Percentiles rank a stretch among this genome's conserved stretches.
phyloP scores from a whole-genome alignment of 2,888 invertebrate genomes.

The Drosophila atroscutellata region DNA sequence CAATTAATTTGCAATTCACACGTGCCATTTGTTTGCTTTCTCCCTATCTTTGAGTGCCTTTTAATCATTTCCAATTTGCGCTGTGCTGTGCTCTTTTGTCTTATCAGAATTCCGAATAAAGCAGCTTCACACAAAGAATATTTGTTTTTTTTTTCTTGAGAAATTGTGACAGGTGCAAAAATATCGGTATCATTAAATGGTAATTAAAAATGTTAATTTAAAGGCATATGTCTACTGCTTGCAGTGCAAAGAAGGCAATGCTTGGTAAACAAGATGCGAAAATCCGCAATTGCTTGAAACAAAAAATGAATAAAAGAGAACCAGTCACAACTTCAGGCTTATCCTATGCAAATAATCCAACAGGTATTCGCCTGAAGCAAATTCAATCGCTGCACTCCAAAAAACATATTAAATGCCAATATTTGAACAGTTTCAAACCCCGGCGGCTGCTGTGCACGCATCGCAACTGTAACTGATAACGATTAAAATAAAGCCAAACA shows the following conservation, averaged over 20 bases:
- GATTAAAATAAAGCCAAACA: constrained; percentile 23
- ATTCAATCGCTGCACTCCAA: constrained; percentile 23
- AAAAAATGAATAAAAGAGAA: background rate
- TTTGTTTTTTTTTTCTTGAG: background rate
- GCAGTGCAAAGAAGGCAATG: background rate
- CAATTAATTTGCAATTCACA: constrained; percentile 39
- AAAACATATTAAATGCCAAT: constrained; percentile 30
- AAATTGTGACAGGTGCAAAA: constrained; percentile 34
- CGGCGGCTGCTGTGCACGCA: constrained; percentile 20
- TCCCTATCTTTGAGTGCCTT: constrained; percentile 48
- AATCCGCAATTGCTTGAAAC: background rate
- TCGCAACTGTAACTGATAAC: constrained; percentile 40
- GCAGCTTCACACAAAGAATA: constrained; percentile 13
- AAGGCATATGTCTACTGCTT: constrained; percentile 4
- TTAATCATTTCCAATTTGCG: constrained; percentile 54
- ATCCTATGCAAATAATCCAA: constrained; percentile 24
- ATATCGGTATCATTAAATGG: constrained; percentile 50
- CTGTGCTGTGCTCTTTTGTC: constrained; percentile 16
- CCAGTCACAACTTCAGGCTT: background rate
- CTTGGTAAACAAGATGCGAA: background rate
- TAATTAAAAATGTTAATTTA: constrained; percentile 48
- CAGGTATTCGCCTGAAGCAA: background rate
- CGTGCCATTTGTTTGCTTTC: background rate
- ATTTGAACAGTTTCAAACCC: constrained; percentile 11
- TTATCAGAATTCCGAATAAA: constrained; percentile 47